phyloP scores from a whole-genome alignment of 2,113 vertebrate species.

The Opisthocomus hoazin region DNA sequence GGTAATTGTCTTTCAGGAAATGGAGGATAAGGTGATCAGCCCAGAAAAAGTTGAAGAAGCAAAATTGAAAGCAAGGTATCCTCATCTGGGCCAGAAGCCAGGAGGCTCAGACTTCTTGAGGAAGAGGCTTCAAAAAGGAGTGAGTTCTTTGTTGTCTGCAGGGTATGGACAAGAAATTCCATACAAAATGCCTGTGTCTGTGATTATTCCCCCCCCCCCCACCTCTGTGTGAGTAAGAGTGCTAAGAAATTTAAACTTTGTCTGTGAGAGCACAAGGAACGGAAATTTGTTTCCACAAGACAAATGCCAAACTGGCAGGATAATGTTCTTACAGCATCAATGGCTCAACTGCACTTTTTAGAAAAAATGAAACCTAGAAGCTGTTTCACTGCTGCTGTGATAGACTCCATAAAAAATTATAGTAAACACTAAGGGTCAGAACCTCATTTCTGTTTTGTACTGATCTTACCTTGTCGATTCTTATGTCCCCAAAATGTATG shows the following conservation, averaged over 20 bases:
- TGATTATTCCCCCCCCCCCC: background rate
- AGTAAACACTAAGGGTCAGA: background rate
- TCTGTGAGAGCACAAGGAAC: background rate
- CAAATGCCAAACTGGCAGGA: background rate
- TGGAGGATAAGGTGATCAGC: constrained; percentile 89
- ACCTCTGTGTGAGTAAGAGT: background rate
- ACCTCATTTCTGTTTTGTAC: background rate
- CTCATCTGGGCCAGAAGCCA: constrained; percentile 91
- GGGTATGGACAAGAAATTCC: background rate
- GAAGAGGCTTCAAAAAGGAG: constrained; percentile 96
- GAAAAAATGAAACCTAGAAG: background rate
- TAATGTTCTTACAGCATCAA: background rate
- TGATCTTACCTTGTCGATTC: background rate
- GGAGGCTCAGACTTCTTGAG: constrained; percentile 96
- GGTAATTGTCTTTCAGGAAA: constrained; percentile 76
- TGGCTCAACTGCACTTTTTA: background rate
- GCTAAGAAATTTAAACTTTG: background rate
- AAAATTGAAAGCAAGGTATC: constrained; percentile 94
- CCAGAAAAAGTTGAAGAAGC: constrained; percentile 95
- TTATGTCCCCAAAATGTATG: background rate
- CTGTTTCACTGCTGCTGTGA: background rate
- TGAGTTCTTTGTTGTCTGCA: constrained; percentile 70
- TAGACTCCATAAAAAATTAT: background rate
- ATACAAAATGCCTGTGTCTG: background rate
- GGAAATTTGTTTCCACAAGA: background rate